Conservation (phyloP, 1,140 invertebrate species). For the Drosophila sturtevanti region DNA sequence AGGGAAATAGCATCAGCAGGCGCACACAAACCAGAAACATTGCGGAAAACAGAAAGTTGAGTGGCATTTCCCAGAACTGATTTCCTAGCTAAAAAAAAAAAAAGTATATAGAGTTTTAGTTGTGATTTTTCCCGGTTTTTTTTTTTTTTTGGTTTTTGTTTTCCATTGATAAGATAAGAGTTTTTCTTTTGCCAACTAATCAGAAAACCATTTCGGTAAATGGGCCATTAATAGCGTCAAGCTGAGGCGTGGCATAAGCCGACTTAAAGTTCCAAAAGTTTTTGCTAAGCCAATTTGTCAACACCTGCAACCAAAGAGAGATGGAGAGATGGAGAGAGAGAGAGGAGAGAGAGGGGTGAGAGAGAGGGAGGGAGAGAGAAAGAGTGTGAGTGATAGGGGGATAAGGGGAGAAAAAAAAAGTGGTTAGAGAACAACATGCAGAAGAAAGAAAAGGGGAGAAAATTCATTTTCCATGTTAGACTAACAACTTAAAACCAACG, state of each 20-base stretch:
- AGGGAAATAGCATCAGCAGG: constrained; percentile 25
- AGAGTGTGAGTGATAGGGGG: no score
- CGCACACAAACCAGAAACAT: constrained; percentile 9
- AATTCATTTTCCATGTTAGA: constrained; percentile 2
- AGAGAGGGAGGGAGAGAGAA: neutral
- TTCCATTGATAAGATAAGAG: constrained; percentile 6
- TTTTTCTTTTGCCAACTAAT: constrained; percentile 45
- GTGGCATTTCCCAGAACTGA: constrained; percentile 49
- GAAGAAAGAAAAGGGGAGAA: neutral
- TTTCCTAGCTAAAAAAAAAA: constrained; percentile 18
- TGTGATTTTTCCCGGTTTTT: constrained; percentile 33
- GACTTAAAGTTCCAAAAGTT: constrained; percentile 47
- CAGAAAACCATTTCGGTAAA: constrained; percentile 74
- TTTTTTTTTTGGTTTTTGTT: neutral
- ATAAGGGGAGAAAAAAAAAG: neutral
- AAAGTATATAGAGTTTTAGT: constrained; percentile 30
- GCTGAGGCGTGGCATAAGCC: constrained; percentile 30
- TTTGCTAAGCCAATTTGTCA: constrained; percentile 65
- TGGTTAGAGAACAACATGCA: neutral
- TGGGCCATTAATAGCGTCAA: constrained; percentile 52
- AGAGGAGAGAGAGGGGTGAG: no score
- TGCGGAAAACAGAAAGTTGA: constrained; percentile 40
- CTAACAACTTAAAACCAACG: constrained; percentile 47
- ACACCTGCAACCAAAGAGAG: constrained; percentile 35
- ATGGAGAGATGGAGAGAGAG: neutral